Conservation (phyloP, 2,888 invertebrate species). For the Resseliella maxima region DNA sequence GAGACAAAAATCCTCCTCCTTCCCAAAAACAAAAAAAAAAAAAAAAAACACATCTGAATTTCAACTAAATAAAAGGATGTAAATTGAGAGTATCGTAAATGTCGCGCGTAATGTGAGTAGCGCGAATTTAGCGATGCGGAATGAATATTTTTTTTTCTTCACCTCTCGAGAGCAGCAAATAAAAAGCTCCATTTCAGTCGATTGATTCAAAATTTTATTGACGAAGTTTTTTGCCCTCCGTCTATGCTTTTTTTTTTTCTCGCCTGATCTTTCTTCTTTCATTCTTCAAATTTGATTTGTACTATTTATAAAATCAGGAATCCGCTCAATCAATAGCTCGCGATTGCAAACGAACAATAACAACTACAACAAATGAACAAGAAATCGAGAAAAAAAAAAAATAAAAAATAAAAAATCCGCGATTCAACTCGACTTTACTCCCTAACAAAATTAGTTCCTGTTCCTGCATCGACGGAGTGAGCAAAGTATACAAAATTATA, state of each 20-base stretch:
- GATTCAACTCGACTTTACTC: not conserved
- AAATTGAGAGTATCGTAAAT: not conserved
- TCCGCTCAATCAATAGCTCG: slow-evolving; percentile 23
- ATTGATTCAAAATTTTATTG: not conserved
- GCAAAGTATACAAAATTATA: not conserved
- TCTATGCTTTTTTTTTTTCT: no score
- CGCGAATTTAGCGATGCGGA: not conserved
- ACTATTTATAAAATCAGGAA: not conserved
- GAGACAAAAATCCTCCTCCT: no score
- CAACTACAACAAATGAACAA: not conserved
- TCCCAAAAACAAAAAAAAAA: not conserved
- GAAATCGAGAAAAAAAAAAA: no score
- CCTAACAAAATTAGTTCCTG: slow-evolving; percentile 48
- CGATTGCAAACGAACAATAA: not conserved
- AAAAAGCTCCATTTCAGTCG: not conserved
- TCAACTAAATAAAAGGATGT: no score
- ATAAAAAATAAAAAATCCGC: not conserved
- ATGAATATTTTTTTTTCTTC: not conserved
- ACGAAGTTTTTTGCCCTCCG: not conserved
- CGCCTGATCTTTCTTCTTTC: no score
- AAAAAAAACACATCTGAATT: not conserved
- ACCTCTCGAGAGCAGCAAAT: no score
- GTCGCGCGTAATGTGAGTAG: not conserved
- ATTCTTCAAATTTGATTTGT: not conserved
- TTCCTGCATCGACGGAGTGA: not conserved